Percentiles rank a stretch among this genome's conserved stretches.
These are phyloP conservation scores for Esperia sulphurella DNA, from an alignment of 2,888 invertebrate genomes.

Conservation along the genomic window DNA sequence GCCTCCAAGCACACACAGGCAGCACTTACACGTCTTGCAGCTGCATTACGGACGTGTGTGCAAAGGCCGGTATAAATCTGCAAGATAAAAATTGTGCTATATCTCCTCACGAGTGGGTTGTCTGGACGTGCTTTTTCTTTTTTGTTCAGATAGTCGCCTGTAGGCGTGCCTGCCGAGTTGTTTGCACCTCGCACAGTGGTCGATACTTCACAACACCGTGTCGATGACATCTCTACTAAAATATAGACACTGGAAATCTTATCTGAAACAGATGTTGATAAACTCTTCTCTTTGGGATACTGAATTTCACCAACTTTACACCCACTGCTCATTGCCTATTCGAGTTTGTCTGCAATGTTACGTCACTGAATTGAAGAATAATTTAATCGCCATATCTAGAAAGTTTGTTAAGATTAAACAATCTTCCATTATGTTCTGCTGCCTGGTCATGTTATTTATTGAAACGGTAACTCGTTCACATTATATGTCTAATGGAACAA, in stretches of 20 bases:
- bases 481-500: no score
- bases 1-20: slow-evolving; percentile 34
- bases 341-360: not conserved
- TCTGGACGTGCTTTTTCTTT: slow-evolving; percentile 47
- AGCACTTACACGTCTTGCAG: slow-evolving; percentile 13
- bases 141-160: slow-evolving; percentile 60
- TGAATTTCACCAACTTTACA: not conserved
- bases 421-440: no score
- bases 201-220: slow-evolving; percentile 64
- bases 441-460: no score
- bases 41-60: slow-evolving; percentile 34
- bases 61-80: slow-evolving; percentile 62
- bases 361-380: not conserved
- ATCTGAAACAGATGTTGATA: slow-evolving; percentile 10
- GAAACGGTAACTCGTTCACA: no score
- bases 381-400: no score
- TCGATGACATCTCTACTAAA: slow-evolving; percentile 53
- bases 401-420: no score
- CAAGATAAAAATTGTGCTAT: slow-evolving; percentile 76
- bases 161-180: slow-evolving; percentile 75
- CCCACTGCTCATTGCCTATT: no score
- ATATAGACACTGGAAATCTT: slow-evolving; percentile 25
- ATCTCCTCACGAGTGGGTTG: slow-evolving; percentile 52
- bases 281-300: not conserved
- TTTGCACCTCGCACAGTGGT: slow-evolving; percentile 74